phyloP scores from a whole-genome alignment of 2,113 vertebrate species.

The Archilochus colubris region DNA sequence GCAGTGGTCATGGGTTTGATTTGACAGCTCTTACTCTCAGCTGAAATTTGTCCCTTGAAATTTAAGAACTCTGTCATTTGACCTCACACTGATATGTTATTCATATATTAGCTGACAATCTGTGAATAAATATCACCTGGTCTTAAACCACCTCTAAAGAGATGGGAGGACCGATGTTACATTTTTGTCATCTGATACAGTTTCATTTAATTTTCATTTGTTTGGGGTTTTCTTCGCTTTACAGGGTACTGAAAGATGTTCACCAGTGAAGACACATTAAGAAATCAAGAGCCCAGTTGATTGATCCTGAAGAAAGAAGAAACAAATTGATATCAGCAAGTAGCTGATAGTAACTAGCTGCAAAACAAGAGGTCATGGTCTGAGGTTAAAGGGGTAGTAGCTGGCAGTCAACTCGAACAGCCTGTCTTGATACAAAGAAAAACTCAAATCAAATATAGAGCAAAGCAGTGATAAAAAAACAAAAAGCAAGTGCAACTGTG shows the following conservation, averaged over 20 bases:
- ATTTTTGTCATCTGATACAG: not conserved
- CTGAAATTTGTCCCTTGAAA: not conserved
- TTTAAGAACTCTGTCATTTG: not conserved
- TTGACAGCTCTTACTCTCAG: not conserved
- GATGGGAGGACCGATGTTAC: not conserved
- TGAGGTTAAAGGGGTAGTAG: conserved; percentile 26
- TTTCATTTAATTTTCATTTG: not conserved
- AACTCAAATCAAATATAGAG: not conserved
- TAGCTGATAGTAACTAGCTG: conserved; percentile 14
- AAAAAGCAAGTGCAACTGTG: not conserved
- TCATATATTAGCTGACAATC: not conserved
- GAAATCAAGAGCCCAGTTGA: not conserved
- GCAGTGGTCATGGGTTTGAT: not conserved
- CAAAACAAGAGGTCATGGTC: conserved; percentile 9
- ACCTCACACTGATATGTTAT: not conserved
- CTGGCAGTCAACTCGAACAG: not conserved
- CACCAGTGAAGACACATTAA: not conserved
- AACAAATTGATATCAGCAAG: conserved; percentile 42
- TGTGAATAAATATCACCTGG: not conserved
- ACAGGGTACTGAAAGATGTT: not conserved
- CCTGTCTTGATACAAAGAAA: not conserved
- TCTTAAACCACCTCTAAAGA: not conserved
- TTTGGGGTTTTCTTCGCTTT: not conserved
- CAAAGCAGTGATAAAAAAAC: not conserved
- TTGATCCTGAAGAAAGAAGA: not conserved